Conservation (phyloP, 2,113 vertebrate genomes). For the Nanorana parkeri region DNA sequence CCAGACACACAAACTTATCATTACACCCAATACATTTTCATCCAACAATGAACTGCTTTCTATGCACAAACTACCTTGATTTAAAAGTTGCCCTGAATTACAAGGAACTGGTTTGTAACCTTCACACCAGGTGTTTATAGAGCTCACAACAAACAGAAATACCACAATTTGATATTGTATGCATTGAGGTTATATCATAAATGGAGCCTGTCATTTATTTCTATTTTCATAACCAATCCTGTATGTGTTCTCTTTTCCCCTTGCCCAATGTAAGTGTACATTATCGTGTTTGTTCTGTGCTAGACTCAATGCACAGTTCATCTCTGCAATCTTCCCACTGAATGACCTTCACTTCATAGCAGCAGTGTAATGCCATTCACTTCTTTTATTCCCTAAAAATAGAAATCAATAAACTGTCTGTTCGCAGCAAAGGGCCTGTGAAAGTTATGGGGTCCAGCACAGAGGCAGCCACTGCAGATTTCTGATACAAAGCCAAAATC, state of each 20-base stretch:
- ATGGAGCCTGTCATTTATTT: too few relatives aligned
- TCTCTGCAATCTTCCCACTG: conserved; percentile 1
- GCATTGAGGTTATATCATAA: too few relatives aligned
- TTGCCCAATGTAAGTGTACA: conserved; percentile 6
- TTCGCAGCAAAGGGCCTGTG: conserved; percentile 49
- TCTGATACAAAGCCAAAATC: conserved; percentile 77
- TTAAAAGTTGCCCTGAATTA: too few relatives aligned
- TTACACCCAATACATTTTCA: too few relatives aligned
- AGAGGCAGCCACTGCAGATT: conserved; percentile 66
- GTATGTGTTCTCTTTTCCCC: conserved; percentile 5
- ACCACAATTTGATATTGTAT: too few relatives aligned
- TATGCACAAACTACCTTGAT: too few relatives aligned
- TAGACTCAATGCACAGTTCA: conserved; percentile 5
- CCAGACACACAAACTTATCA: too few relatives aligned
- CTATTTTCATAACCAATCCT: background rate
- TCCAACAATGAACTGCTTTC: too few relatives aligned
- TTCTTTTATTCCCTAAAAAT: conserved; percentile 55
- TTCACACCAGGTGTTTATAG: too few relatives aligned
- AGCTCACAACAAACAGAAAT: too few relatives aligned
- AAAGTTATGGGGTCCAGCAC: conserved; percentile 65
- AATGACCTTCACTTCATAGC: conserved; percentile 44
- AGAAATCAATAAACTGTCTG: conserved; percentile 53
- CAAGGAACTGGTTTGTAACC: too few relatives aligned
- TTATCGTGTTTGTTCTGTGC: conserved; percentile 37
- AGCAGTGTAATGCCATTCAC: conserved; percentile 38